A percentile compares a stretch with the other conserved stretches of the same genome.
Evolutionary conservation across 2,797 vertebrate genomes (phyloP).

Genomic region (Sebastes oblongus): DNA sequence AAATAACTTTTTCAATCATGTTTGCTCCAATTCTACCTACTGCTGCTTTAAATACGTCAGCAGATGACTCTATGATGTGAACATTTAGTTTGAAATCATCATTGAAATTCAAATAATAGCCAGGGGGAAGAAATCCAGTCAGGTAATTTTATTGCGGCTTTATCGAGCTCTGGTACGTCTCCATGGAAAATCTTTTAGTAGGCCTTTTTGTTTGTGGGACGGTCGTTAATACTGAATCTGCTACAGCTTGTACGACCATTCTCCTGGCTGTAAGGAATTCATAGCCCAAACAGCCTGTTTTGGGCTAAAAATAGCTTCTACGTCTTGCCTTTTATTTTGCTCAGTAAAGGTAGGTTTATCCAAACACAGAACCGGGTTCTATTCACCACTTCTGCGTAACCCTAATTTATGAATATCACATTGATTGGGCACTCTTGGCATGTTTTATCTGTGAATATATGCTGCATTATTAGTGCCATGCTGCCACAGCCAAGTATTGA

Average conservation of each 20-base stretch:
- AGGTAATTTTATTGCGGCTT: conserved; percentile 53
- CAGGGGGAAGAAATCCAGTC: not conserved
- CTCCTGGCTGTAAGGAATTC: conserved; percentile 39
- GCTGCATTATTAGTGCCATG: conserved; percentile 19
- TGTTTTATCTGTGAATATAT: conserved; percentile 1
- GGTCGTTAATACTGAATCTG: conserved; percentile 45
- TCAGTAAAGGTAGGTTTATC: conserved; percentile 26
- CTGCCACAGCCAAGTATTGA: conserved; percentile 8
- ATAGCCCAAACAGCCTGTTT: conserved; percentile 49
- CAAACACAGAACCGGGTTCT: not conserved
- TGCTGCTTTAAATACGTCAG: not conserved
- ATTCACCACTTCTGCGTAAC: not conserved
- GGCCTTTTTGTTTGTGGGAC: conserved; percentile 37
- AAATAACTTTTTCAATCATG: too few species aligned
- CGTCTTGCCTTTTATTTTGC: conserved; percentile 27
- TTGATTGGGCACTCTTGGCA: conserved; percentile 6
- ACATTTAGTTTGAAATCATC: not conserved
- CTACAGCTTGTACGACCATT: conserved; percentile 25
- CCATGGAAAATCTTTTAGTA: conserved; percentile 65
- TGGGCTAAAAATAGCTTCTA: conserved; percentile 53
- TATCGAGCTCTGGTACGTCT: conserved; percentile 42
- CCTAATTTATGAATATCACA: not conserved
- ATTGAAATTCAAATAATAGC: conserved; percentile 30
- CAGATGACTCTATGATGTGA: conserved; percentile 13
- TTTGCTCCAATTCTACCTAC: too few species aligned